Evolutionary conservation across 1,140 invertebrate species (phyloP), one percentile per base, ranked within the genome.

Genomic region (Pseudomyrmex dendroicus): DNA sequence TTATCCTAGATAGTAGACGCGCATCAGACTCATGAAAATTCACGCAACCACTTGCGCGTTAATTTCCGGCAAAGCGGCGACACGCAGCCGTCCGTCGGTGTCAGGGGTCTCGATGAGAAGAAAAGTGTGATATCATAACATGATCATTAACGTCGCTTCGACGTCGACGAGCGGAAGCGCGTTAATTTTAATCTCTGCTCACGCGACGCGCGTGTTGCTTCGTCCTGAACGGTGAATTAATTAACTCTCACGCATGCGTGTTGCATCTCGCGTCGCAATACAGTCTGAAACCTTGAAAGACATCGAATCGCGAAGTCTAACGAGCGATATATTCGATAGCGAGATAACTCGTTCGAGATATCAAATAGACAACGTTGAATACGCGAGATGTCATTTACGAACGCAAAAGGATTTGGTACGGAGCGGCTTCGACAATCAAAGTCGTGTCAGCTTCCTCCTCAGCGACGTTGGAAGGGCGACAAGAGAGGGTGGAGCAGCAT

Each of bases 401-500:
- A 20, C 12, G 62, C 17, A 48, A 44, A 57, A 17, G 20, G 46
- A 48, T 62, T 62, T 5, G 35, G 12, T 12, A 3, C 22, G 10
- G 9, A 35, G n/a, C 35, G 25, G 44, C 17, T 13, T 22, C 46
- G 59, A 17, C 10, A 13, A 10, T n/a, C 15, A 44, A 35, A 46
- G 63, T 77, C 63, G 63, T 67, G 44, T 78, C 64, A 78, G 76
- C 76, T 78, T 78, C 64, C 35, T 78, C 52, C 70, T 78, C 76
- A 78, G 64, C 35, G n/a, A 61, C 54, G 73, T 20, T 35, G 44
- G 61, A 44, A 70, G 64, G 20, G 66, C 66, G 64, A 80, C 57
- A 66, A 80, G 87, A 80, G 83, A 88, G 83, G 88, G 85, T 83
- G 88, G 84, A 86, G 84, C 83, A 82, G 74, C 85, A 63, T 84